Percentiles rank a stretch among this genome's conserved stretches.
These are phyloP conservation scores for Lanius collurio DNA, from an alignment of 2,113 vertebrate genomes.

Conservation along the genomic window DNA sequence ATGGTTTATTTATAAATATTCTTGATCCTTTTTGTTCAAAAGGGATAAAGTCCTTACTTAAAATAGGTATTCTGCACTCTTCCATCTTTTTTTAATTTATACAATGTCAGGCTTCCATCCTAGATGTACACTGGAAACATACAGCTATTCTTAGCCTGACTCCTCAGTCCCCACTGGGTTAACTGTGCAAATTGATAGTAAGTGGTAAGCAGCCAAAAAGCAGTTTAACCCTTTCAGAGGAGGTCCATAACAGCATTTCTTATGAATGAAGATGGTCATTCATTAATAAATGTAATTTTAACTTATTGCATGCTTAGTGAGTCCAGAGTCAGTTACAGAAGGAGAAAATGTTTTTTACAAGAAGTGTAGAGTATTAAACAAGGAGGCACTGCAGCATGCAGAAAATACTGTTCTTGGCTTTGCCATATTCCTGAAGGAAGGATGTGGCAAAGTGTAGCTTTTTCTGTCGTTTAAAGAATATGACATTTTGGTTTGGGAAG, in stretches of 20 bases:
- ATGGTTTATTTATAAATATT: neutral
- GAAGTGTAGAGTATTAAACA: neutral
- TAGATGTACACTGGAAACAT: neutral
- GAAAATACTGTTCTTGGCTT: neutral
- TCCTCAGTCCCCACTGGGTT: neutral
- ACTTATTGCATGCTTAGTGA: neutral
- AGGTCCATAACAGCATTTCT: rapidly evolving
- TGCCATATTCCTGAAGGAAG: neutral
- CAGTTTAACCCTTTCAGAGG: neutral
- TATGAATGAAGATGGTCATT: neutral
- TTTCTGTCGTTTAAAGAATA: neutral
- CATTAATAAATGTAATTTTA: neutral
- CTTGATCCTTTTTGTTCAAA: neutral
- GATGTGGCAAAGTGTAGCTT: neutral
- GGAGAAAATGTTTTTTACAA: neutral
- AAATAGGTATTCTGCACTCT: neutral
- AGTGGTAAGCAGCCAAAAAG: neutral
- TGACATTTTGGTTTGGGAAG: neutral
- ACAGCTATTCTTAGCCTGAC: neutral
- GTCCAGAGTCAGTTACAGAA: neutral
- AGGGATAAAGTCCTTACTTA: neutral
- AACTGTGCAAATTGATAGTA: neutral
- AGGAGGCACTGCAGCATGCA: neutral
- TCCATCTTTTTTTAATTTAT: neutral
- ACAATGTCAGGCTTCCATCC: neutral